These are phyloP conservation scores for Sebastes hubbsi DNA, from an alignment of 2,797 vertebrate genomes.

Conservation along the genomic window DNA sequence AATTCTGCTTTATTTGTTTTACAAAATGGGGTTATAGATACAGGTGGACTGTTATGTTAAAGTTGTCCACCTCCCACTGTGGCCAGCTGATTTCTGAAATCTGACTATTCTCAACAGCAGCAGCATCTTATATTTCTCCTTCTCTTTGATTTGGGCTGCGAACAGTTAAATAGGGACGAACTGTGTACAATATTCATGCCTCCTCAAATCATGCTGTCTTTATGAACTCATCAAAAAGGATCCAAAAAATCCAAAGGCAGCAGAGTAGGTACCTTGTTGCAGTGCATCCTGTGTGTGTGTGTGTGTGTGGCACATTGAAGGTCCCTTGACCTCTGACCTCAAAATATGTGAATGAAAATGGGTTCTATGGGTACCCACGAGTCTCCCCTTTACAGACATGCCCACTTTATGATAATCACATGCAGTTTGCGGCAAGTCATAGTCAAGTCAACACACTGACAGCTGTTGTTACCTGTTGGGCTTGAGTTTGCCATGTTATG, in stretches of 20 bases:
- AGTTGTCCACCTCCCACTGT: too few relatives aligned
- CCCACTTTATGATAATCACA: too few relatives aligned
- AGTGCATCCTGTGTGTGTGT: neutral
- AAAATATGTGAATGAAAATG: too few relatives aligned
- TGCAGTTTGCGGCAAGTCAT: too few relatives aligned
- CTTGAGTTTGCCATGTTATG: too few relatives aligned
- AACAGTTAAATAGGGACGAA: conserved; percentile 20
- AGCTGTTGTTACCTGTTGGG: too few relatives aligned
- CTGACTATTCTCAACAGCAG: neutral
- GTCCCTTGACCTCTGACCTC: too few relatives aligned
- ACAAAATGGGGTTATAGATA: neutral
- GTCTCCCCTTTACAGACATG: too few relatives aligned
- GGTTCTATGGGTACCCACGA: too few relatives aligned
- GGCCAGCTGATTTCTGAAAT: neutral
- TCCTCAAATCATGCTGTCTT: conserved; percentile 29
- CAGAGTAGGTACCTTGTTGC: neutral
- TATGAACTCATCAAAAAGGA: conserved; percentile 28
- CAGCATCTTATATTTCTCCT: neutral
- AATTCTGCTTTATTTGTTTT: neutral
- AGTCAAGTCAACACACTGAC: too few relatives aligned
- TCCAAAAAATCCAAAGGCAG: conserved; percentile 17
- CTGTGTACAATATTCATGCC: neutral
- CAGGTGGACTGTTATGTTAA: neutral
- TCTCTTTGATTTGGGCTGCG: neutral
- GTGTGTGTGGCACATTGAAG: neutral